These are phyloP conservation scores for Apamea epomidion DNA, from an alignment of 2,888 invertebrate genomes.

Conservation along the genomic window DNA sequence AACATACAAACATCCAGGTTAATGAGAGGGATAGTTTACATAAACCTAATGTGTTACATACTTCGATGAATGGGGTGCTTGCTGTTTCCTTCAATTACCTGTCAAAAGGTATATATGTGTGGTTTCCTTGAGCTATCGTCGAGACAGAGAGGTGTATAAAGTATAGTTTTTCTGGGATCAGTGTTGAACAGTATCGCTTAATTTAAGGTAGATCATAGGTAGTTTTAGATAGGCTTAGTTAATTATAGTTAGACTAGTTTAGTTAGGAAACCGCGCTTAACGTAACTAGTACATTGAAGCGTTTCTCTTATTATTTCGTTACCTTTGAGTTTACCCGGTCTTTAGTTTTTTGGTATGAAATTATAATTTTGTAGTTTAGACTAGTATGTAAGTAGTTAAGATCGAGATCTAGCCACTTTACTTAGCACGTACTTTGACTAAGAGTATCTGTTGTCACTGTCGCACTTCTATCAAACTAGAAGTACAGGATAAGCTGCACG, in stretches of 20 bases:
- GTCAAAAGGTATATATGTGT: conserved; percentile 62
- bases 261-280: conserved; percentile 34
- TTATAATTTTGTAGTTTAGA: conserved; percentile 58
- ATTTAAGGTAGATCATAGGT: conserved; percentile 35
- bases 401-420: conserved; percentile 3
- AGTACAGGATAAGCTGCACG: background rate
- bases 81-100: conserved; percentile 72
- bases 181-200: conserved; percentile 52
- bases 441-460: background rate
- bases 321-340: conserved; percentile 42
- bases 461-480: background rate
- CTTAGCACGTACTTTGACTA: conserved; percentile 7
- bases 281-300: conserved; percentile 58
- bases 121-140: conserved; percentile 72
- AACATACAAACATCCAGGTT: conserved; percentile 33
- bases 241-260: conserved; percentile 29
- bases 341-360: conserved; percentile 54
- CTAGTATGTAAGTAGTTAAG: conserved; percentile 50
- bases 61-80: conserved; percentile 74
- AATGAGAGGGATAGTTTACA: conserved; percentile 44
- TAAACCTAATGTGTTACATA: conserved; percentile 58
- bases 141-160: conserved; percentile 69
- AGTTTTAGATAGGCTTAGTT: conserved; percentile 27
- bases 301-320: conserved; percentile 56
- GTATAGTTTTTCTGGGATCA: conserved; percentile 45